Evolutionary conservation across 2,888 invertebrate genomes (phyloP).

Genomic region (Mesorhabditis sp.): DNA sequence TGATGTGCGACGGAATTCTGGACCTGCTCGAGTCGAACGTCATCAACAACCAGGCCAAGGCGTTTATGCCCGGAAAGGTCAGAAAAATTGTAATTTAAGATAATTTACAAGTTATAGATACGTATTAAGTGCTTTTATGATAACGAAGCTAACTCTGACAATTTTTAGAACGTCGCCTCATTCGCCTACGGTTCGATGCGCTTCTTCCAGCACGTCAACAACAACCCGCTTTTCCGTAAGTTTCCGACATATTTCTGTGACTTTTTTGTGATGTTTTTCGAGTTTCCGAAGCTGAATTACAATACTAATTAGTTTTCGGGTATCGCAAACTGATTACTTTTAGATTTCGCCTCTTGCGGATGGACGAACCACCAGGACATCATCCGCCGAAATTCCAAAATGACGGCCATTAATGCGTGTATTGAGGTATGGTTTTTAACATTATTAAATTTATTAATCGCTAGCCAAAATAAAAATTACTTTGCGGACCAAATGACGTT

Average conservation of each 20-base stretch:
- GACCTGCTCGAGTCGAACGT: constrained; percentile 80
- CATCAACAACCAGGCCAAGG: constrained; percentile 81
- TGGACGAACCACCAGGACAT: constrained; percentile 35
- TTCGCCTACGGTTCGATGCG: constrained; percentile 83
- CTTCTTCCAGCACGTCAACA: constrained; percentile 85
- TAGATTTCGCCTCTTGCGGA: constrained; percentile 33
- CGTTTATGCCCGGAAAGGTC: constrained; percentile 32
- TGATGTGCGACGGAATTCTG: constrained; percentile 90
- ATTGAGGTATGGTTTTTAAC: constrained; percentile 67
- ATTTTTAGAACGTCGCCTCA: constrained; percentile 61
- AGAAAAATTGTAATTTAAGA: background rate
- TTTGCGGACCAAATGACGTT: no score
- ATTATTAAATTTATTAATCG: no score
- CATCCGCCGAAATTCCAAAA: constrained; percentile 70
- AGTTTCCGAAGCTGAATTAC: no score
- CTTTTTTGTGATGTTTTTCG: background rate
- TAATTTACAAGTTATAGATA: background rate
- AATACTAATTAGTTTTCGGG: background rate
- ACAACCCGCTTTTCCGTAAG: constrained; percentile 74
- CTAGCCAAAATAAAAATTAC: no score
- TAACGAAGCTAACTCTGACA: background rate
- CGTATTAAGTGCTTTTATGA: background rate
- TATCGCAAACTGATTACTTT: constrained; percentile 2
- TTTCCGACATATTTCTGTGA: constrained; percentile 1
- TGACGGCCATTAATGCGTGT: constrained; percentile 94